Conservation (phyloP, 2,888 invertebrate genomes). For the Muscina levida region DNA sequence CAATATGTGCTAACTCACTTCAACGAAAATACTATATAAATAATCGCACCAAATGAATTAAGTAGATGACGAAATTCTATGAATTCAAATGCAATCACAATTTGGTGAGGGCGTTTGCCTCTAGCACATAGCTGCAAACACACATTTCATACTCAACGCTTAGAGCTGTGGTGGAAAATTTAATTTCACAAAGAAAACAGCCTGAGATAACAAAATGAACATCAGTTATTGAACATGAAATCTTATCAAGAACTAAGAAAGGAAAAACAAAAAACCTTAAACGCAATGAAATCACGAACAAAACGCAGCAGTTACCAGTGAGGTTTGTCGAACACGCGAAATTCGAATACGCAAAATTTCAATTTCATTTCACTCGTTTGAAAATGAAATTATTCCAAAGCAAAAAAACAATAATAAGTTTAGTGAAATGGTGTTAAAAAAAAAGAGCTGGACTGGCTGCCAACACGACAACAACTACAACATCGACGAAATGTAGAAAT, state of each 20-base stretch:
- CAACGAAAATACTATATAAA: too few relatives aligned
- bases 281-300: conserved; percentile 1
- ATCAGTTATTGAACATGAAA: background rate
- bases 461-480: too few relatives aligned
- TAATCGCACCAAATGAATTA: too few relatives aligned
- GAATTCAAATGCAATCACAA: too few relatives aligned
- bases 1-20: too few relatives aligned
- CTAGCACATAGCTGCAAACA: too few relatives aligned
- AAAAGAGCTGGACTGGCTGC: background rate
- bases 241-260: conserved; percentile 18
- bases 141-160: background rate
- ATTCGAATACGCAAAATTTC: background rate
- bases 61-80: too few relatives aligned
- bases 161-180: background rate
- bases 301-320: background rate
- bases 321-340: background rate
- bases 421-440: conserved; percentile 18
- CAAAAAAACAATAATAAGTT: conserved; percentile 4
- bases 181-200: background rate
- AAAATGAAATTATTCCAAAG: conserved; percentile 27
- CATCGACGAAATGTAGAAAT: conserved; percentile 34
- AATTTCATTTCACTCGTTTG: conserved; percentile 10
- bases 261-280: background rate
- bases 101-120: too few relatives aligned
- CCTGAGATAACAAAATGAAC: background rate